These are phyloP conservation scores for Eclectus roratus DNA, from an alignment of 2,113 vertebrate species.

Conservation along the genomic window DNA sequence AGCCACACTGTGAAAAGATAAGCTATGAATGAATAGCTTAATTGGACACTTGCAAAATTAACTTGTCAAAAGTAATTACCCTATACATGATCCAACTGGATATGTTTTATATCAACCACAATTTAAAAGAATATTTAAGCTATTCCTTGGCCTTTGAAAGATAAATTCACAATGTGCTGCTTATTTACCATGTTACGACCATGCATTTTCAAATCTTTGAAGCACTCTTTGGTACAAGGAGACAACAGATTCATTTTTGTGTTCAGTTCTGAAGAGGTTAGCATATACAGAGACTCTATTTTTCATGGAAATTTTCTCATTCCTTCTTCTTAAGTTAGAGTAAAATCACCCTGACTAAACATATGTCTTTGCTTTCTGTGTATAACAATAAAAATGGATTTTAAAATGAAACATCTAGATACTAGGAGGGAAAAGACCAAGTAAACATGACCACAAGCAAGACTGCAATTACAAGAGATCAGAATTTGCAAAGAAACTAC, in stretches of 20 bases:
- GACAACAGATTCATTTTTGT: not conserved
- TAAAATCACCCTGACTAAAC: not conserved
- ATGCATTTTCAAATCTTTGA: not conserved
- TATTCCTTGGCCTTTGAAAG: constrained; percentile 20
- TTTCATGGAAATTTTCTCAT: not conserved
- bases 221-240: not conserved
- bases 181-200: not conserved
- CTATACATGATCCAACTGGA: constrained; percentile 9
- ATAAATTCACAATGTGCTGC: not conserved
- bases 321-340: not conserved
- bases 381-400: not conserved
- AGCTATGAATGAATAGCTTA: constrained; percentile 39
- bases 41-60: constrained; percentile 55
- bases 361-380: not conserved
- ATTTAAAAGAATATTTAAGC: constrained; percentile 13
- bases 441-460: not conserved
- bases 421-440: not conserved
- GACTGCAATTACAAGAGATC: not conserved
- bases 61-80: constrained; percentile 53
- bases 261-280: not conserved
- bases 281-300: not conserved
- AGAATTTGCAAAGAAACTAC: not conserved
- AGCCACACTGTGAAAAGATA: constrained; percentile 61
- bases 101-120: not conserved
- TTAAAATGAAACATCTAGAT: not conserved